phyloP scores from a whole-genome alignment of 2,888 invertebrate genomes.

The Drosophila cognata region DNA sequence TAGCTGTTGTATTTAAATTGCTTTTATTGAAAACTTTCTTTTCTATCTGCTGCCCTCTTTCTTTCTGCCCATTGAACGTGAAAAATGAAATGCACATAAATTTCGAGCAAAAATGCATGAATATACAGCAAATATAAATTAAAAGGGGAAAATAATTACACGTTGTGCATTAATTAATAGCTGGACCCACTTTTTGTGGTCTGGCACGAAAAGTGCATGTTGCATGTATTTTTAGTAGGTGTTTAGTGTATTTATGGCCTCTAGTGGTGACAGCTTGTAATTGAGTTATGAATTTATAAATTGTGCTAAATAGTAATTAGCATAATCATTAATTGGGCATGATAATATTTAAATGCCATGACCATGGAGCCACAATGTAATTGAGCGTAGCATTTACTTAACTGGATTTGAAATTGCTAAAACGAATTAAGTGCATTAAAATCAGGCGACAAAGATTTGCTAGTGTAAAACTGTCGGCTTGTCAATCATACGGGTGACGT shows the following conservation, averaged over 20 bases:
- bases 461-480: slow-evolving; percentile 15
- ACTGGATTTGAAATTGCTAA: neutral
- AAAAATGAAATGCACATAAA: slow-evolving; percentile 36
- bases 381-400: neutral
- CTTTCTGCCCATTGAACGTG: slow-evolving; percentile 11
- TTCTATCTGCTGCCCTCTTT: neutral
- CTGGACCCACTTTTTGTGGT: slow-evolving; percentile 24
- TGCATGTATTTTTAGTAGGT: slow-evolving; percentile 18
- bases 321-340: slow-evolving; percentile 57
- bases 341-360: slow-evolving; percentile 44
- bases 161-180: slow-evolving; percentile 67
- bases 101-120: slow-evolving; percentile 15
- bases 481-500: slow-evolving; percentile 61
- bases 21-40: slow-evolving; percentile 18
- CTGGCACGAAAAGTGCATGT: slow-evolving; percentile 46
- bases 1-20: slow-evolving; percentile 4
- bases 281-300: slow-evolving; percentile 48
- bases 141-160: slow-evolving; percentile 57
- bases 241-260: slow-evolving; percentile 18
- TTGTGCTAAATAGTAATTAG: slow-evolving; percentile 25
- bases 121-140: slow-evolving; percentile 37
- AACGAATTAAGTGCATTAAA: slow-evolving; percentile 13
- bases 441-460: neutral
- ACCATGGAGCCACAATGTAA: neutral
- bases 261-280: slow-evolving; percentile 57